A percentile compares a stretch with the other conserved stretches of the same genome.
Conservation (phyloP, 2,888 invertebrate species). For the Rhagonycha lutea region DNA sequence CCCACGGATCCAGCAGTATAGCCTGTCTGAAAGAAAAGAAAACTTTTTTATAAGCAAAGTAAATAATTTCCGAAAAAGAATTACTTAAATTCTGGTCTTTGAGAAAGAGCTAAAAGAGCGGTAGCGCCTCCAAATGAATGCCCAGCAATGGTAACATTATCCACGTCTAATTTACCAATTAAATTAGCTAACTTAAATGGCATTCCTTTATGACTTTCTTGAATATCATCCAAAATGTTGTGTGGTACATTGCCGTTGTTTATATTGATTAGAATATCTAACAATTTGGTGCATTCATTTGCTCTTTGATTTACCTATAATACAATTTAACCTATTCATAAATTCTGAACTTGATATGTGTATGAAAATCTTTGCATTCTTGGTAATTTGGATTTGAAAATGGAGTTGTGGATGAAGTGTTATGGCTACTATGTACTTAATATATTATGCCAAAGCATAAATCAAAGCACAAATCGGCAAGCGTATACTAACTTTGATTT, state of each 20-base stretch:
- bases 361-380: too few relatives aligned
- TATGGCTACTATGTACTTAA: neutral
- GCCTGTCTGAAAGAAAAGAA: constrained; percentile 51
- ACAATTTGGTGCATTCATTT: constrained; percentile 57
- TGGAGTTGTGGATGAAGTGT: neutral
- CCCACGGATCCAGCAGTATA: constrained; percentile 64
- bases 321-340: constrained; percentile 9
- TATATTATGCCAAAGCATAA: too few relatives aligned
- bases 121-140: constrained; percentile 72
- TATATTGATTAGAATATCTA: constrained; percentile 57
- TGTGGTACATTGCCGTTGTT: constrained; percentile 56
- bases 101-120: constrained; percentile 59
- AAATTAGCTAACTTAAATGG: constrained; percentile 49
- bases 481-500: too few relatives aligned
- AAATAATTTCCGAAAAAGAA: neutral
- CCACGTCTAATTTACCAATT: constrained; percentile 54
- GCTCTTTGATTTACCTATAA: constrained; percentile 57
- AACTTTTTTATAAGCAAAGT: constrained; percentile 7
- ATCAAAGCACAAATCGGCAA: too few relatives aligned
- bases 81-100: constrained; percentile 60
- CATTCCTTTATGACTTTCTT: constrained; percentile 27
- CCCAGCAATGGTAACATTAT: constrained; percentile 59
- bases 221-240: constrained; percentile 55
- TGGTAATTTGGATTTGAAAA: too few relatives aligned
- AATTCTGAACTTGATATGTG: neutral